Percentiles rank a stretch among this genome's conserved stretches.
Conservation (phyloP, 2,888 invertebrate genomes). For the Bunonema sp. region DNA sequence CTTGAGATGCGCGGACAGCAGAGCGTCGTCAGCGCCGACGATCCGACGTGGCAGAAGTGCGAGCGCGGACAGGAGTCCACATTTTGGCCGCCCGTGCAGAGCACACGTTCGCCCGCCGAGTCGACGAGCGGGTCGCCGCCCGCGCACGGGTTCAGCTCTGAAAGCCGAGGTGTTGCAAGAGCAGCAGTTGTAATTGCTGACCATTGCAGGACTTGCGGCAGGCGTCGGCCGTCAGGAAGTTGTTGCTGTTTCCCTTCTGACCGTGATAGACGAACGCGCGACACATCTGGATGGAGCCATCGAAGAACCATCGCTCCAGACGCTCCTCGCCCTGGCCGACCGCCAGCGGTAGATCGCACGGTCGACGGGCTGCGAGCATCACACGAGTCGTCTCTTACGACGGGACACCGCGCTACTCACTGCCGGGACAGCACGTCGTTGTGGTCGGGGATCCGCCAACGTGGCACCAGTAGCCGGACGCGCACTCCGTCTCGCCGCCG, state of each 20-base stretch:
- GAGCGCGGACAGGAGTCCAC: constrained; percentile 5
- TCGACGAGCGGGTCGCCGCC: constrained; percentile 26
- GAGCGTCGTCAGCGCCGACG: constrained; percentile 21
- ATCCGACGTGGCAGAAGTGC: constrained; percentile 36
- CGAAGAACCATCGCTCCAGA: constrained; percentile 20
- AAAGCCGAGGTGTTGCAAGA: not conserved
- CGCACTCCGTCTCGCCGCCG: constrained; percentile 21
- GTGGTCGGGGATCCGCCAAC: constrained; percentile 36
- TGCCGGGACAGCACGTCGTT: constrained; percentile 43
- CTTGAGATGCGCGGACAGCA: too few species aligned
- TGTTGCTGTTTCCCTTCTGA: constrained; percentile 31
- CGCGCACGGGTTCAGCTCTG: constrained; percentile 34
- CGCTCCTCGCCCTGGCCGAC: constrained; percentile 20
- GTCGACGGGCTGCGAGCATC: constrained; percentile 18
- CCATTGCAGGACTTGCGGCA: constrained; percentile 28
- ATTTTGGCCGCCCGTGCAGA: constrained; percentile 19
- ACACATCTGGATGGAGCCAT: constrained; percentile 25
- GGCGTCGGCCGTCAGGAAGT: constrained; percentile 26
- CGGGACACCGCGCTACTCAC: too few species aligned
- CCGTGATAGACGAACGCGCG: constrained; percentile 24
- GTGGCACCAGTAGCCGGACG: constrained; percentile 36
- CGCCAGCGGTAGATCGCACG: constrained; percentile 21
- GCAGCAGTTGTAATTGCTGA: constrained; percentile 1
- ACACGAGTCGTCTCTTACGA: too few species aligned
- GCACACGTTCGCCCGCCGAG: constrained; percentile 19